A percentile compares a stretch with the other conserved stretches of the same genome.
Evolutionary conservation across 1,140 invertebrate genomes (phyloP).

Genomic region (Lasaia peninsularis): DNA sequence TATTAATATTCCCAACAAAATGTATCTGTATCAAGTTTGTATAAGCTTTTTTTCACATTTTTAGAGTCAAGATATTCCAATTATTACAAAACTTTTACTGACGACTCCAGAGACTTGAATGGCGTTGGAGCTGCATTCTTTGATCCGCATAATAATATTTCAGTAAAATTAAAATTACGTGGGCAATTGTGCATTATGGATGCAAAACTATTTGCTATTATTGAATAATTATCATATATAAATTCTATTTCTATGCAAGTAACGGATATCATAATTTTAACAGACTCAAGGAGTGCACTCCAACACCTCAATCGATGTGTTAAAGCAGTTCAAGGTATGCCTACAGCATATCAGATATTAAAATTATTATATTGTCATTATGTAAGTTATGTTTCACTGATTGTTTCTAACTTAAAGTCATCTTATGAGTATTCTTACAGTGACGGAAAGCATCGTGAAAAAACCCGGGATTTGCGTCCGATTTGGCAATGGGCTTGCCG

Average conservation of each 20-base stretch:
- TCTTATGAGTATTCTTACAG: no score
- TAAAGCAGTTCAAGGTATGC: background rate
- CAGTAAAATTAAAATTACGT: background rate
- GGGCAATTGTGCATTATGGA: background rate
- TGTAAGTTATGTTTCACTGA: no score
- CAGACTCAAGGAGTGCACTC: background rate
- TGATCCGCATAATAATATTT: background rate
- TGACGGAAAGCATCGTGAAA: no score
- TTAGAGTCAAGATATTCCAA: background rate
- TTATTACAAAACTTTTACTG: background rate
- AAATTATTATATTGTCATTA: background rate
- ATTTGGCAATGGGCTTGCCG: no score
- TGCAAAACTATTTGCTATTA: background rate
- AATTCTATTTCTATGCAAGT: background rate
- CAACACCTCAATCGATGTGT: background rate
- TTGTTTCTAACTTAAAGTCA: no score
- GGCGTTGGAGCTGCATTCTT: background rate
- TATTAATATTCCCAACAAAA: background rate
- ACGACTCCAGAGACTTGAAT: background rate
- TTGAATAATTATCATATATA: background rate
- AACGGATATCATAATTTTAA: background rate
- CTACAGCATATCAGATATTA: background rate
- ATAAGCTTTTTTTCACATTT: background rate
- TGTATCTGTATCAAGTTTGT: background rate
- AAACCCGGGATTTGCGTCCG: no score